phyloP scores from a whole-genome alignment of 2,113 vertebrate species.

The Lophura nycthemera region DNA sequence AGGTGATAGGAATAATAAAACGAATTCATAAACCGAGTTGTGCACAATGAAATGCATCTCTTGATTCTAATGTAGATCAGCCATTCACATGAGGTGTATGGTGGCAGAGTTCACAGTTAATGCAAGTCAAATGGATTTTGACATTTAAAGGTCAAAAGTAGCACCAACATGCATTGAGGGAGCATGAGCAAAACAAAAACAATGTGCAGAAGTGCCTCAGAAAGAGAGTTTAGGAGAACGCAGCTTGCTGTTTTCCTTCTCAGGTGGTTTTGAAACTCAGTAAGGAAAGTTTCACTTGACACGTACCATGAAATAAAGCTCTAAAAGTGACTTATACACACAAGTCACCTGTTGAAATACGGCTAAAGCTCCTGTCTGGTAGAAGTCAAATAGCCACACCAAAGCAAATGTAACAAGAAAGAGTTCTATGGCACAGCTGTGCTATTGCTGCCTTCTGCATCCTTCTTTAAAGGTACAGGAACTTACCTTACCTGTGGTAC shows the following conservation, averaged over 20 bases:
- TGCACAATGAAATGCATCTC: background rate
- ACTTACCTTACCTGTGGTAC: background rate
- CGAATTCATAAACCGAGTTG: background rate
- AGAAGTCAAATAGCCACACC: background rate
- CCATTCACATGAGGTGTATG: background rate
- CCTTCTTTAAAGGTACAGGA: background rate
- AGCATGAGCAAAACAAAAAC: background rate
- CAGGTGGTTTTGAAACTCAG: background rate
- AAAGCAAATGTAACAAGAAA: background rate
- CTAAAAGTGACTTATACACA: background rate
- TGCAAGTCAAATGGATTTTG: conserved; percentile 20
- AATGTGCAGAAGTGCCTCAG: background rate
- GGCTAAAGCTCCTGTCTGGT: background rate
- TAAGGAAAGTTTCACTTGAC: background rate
- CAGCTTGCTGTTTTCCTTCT: background rate
- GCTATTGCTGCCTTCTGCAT: background rate
- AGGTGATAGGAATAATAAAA: conserved; percentile 52
- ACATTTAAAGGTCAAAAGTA: conserved; percentile 58
- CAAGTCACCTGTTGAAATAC: background rate
- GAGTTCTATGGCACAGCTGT: background rate
- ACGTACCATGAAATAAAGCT: background rate
- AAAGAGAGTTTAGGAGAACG: background rate
- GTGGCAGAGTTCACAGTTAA: background rate
- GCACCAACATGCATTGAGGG: background rate
- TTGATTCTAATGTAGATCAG: conserved; percentile 3